phyloP scores from a whole-genome alignment of 1,140 invertebrate genomes.

The Ctenoplectra terminalis region DNA sequence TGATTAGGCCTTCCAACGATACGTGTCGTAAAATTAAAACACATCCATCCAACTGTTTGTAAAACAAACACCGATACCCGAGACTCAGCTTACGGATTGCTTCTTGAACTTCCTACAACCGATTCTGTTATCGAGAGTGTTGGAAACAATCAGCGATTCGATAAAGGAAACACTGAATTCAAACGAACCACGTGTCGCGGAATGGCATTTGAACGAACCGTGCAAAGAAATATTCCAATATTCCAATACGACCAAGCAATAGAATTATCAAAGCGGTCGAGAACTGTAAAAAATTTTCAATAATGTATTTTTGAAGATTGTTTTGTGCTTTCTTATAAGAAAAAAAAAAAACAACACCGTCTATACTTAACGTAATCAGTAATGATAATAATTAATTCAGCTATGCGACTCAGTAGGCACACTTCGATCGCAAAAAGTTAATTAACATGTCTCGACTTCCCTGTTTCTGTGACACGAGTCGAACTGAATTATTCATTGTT shows the following conservation, averaged over 20 bases:
- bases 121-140: conserved; percentile 12
- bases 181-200: background rate
- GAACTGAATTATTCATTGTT: conserved; percentile 3
- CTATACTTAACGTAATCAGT: no score
- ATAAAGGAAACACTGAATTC: conserved; percentile 8
- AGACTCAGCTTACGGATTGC: background rate
- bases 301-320: no score
- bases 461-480: background rate
- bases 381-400: no score
- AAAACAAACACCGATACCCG: conserved; percentile 1
- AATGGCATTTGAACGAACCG: background rate
- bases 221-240: background rate
- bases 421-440: no score
- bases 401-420: no score
- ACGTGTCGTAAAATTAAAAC: conserved; percentile 14
- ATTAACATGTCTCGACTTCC: background rate
- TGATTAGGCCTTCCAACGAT: background rate
- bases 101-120: conserved; percentile 17
- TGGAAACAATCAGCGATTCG: conserved; percentile 13
- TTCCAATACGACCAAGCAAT: background rate
- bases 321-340: no score
- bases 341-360: no score
- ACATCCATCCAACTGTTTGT: background rate
- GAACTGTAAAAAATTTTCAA: no score
- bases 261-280: no score